Percentiles rank a stretch among this genome's conserved stretches.
These are phyloP conservation scores for Rhipidura dahli DNA, from an alignment of 2,113 vertebrate species.

Conservation along the genomic window DNA sequence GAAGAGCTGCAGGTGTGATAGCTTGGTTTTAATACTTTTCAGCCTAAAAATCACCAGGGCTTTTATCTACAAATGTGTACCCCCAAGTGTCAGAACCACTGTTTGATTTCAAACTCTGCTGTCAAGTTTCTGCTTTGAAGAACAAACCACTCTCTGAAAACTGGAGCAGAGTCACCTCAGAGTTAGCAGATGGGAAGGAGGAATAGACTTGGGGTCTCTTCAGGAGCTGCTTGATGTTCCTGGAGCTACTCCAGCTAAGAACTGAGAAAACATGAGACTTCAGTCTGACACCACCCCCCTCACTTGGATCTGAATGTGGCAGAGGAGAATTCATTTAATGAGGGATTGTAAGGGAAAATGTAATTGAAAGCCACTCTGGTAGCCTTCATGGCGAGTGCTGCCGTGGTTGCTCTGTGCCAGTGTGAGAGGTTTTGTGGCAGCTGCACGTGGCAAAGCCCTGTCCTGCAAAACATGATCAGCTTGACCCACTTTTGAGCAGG, in stretches of 20 bases:
- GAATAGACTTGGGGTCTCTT: background rate
- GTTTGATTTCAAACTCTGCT: background rate
- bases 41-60: background rate
- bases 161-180: background rate
- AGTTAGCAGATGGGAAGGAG: background rate
- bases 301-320: background rate
- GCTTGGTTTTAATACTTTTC: background rate
- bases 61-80: background rate
- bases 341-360: background rate
- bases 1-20: background rate
- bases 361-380: background rate
- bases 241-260: background rate
- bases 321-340: background rate
- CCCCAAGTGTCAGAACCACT: background rate
- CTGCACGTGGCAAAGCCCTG: background rate
- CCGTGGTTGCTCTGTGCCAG: background rate
- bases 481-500: slow-evolving; percentile 40
- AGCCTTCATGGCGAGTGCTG: background rate
- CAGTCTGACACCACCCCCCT: background rate
- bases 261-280: background rate
- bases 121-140: background rate
- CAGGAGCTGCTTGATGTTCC: background rate
- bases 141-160: background rate
- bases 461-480: background rate
- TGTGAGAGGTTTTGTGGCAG: background rate